Evolutionary conservation across 2,113 vertebrate genomes (phyloP), one percentile per base, ranked within the genome.

Genomic region (Willisornis vidua): DNA sequence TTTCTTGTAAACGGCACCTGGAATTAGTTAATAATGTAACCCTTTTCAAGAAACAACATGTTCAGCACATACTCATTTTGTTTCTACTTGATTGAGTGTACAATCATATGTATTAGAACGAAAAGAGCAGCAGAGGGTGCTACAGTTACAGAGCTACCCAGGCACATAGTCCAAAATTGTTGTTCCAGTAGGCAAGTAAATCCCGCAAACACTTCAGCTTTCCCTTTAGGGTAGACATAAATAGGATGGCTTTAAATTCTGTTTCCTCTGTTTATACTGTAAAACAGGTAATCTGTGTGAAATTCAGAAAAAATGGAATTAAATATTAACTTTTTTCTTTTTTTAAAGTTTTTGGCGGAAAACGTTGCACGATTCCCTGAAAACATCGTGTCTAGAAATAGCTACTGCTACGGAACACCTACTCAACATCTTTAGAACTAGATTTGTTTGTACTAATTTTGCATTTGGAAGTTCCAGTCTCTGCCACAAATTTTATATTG

Each of bases 41-140:
- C 4, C 37, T 87, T 91, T 91, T 62, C 22, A 84, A 65, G 51
- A 48, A 87, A n/a, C 25, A 48, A 6, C 9, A 4, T 26, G 24
- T 37, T 73, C 48, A 52, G 8, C 59, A 31, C 19, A 28, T 70
- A 19, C 23, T 93, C 4, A 9, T 86, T 92, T 66, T 79, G 37
- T 71, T 94, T 81, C 71, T 74, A 5, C 19, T 66, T 74, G 45
- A 15, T 22, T 18, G 28, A 54, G 35, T 43, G 62, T 87, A 41
- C 62, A 76, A 14, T 58, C 59, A 23, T 9, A 31, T 93, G 93
- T 91, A 96, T 65, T 96, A 37, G 74, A 95, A 93, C 83, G 51
- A 19, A 86, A 96, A 91, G 10, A 86, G 91, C 98, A 98, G 97
- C 97, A 98, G 98, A 98, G 98, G 98, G 98, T 97, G 86, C 97